Conservation (phyloP, 2,888 invertebrate species). For the Himalopsyche tibetana region DNA sequence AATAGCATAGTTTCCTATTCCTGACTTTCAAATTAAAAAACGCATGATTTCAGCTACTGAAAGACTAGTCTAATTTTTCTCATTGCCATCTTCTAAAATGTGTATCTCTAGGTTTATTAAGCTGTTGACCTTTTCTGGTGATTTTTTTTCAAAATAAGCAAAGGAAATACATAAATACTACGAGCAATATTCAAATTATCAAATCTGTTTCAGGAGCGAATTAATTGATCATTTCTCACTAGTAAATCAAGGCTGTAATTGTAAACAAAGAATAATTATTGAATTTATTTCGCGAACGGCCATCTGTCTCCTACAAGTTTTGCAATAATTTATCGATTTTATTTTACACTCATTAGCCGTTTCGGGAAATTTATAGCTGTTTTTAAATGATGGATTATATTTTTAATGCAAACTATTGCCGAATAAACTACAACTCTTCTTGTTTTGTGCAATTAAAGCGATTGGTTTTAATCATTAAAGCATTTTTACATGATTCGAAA, state of each 20-base stretch:
- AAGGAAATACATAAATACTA: too few relatives aligned
- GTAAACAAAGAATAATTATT: neutral
- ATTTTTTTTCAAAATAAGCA: too few relatives aligned
- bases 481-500: neutral
- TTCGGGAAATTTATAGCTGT: neutral
- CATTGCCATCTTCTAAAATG: too few relatives aligned
- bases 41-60: too few relatives aligned
- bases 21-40: too few relatives aligned
- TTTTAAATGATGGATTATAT: neutral
- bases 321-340: conserved; percentile 2
- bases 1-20: too few relatives aligned
- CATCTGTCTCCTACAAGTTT: neutral
- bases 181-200: too few relatives aligned
- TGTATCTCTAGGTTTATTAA: too few relatives aligned
- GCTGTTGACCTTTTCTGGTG: too few relatives aligned
- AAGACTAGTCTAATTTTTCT: too few relatives aligned
- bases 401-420: neutral
- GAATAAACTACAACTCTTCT: neutral
- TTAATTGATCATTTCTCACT: neutral
- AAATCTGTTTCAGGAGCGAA: too few relatives aligned
- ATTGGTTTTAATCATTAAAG: neutral
- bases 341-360: neutral
- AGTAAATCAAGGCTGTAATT: neutral
- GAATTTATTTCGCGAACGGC: neutral
- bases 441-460: neutral